Evolutionary conservation across 2,888 invertebrate species (phyloP).

Genomic region (Lomographa bimaculata): DNA sequence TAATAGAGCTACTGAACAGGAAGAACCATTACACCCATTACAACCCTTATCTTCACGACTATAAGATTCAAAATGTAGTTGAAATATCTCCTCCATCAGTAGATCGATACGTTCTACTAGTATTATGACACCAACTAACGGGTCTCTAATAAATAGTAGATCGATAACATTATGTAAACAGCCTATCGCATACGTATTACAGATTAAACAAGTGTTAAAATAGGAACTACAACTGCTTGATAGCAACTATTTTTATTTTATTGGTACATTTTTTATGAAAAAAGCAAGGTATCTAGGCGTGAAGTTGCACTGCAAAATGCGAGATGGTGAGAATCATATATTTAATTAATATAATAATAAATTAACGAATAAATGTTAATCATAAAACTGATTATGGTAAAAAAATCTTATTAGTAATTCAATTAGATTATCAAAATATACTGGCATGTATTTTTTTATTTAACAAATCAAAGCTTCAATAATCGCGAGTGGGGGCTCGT

Average conservation of each 20-base stretch:
- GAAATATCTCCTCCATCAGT: background rate
- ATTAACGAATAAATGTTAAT: too few relatives aligned
- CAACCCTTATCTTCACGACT: constrained; percentile 4
- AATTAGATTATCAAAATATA: too few relatives aligned
- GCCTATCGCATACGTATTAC: constrained; percentile 34
- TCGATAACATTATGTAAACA: constrained; percentile 36
- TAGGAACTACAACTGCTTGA: constrained; percentile 53
- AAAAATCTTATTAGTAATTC: too few relatives aligned
- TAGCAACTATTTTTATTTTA: constrained; percentile 26
- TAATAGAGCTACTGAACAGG: constrained; percentile 1
- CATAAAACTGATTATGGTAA: too few relatives aligned
- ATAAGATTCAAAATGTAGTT: constrained; percentile 6
- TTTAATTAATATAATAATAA: too few relatives aligned
- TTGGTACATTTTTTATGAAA: constrained; percentile 26
- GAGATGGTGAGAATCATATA: too few relatives aligned
- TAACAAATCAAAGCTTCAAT: too few relatives aligned
- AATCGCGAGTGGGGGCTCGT: too few relatives aligned
- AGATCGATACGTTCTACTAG: constrained; percentile 6
- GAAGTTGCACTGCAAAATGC: constrained; percentile 12
- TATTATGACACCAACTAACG: constrained; percentile 16
- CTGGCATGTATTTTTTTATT: too few relatives aligned
- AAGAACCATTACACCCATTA: background rate
- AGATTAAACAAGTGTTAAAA: constrained; percentile 41
- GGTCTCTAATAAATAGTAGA: constrained; percentile 20
- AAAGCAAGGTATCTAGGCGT: constrained; percentile 44